Evolutionary conservation across 2,797 vertebrate species (phyloP), one percentile per base, ranked within the genome.

Genomic region (Helicolenus hilgendorfi): DNA sequence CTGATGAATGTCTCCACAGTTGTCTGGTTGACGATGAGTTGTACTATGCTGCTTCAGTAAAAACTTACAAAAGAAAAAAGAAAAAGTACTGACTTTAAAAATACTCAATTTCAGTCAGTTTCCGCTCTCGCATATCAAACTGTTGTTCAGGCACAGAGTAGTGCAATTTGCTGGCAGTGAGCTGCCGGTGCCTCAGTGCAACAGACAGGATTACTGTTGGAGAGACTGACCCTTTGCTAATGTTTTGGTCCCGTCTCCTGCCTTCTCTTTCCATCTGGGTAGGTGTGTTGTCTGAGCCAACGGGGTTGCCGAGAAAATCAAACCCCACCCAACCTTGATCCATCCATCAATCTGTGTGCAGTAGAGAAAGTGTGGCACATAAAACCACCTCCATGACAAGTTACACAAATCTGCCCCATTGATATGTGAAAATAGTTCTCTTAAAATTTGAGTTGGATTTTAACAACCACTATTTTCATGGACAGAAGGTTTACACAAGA

Each of bases 181-280:
- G 65, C 53, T 68, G 53, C 41, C 18, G 10, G 22, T 22, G 24
- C 55, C 14, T 63, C 27, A 60, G 11, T 53, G 60, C 62, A 26
- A 49, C 70, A 77, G 49, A 68, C 36, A 49, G 64, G 59, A 79
- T 88, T 88, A 76, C 33, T 24, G 72, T 29, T 7, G 20, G n/a
- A 38, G 63, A 82, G 24, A 41, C 24, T 63, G 58, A 81, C 70
- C 63, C n/a, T 18, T 49, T 1, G 4, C 74, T 79, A 68, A 71
- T 78, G 77, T 89, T 82, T 68, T 70, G 36, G 36, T 79, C 60
- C 49, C 1, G 11, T 79, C 77, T 63, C 31, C 38, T 55, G 55
- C 59, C 59, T 22, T 88, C 24, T 81, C 55, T 29, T 11, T 73
- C 36, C 45, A 56, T 83, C 7, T 79, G 68, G 41, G n/a, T 26